Evolutionary conservation across 2,113 vertebrate species (phyloP), one percentile per base, ranked within the genome.

Genomic region (Anhinga anhinga): DNA sequence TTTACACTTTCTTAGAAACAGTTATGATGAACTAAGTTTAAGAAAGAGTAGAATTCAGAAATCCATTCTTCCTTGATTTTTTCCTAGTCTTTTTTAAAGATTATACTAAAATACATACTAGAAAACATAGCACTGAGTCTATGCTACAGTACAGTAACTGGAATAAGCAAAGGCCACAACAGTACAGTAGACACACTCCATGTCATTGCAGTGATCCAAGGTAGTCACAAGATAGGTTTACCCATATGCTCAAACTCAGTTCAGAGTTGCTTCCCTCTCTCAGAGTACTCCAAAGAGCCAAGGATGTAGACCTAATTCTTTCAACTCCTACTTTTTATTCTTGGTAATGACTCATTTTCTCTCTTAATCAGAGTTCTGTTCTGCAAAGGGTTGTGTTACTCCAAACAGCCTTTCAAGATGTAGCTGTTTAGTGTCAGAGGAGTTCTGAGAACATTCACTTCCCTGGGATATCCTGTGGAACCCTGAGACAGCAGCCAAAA

Each of bases 371-470:
- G 27, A 81, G 32, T 50, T 78, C 38, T 88, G 53, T 83, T 93
- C 82, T 83, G 58, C 59, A 78, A 82, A 92, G 86, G 56, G 67
- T 52, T 95, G 76, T 74, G 34, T 61, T 85, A 67, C 84, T 94
- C 52, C 66, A 71, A 94, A 88, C 44, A 86, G 26, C 71, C 80
- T 90, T 95, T 93, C 87, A 97, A 96, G 78, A 92, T 38, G 65
- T 13, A 94, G 70, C 18, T 90, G 79, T 53, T 66, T 40, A 53
- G 59, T 52, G 90, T 88, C 80, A 95, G 65, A 77, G 94, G 58
- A 93, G 63, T 38, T 92, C 67, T 86, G 76, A 95, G 81, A 82
- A 63, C 29, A 73, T 80, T 77, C 61, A 66, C 65, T 97, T 86
- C 81, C 63, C 65, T 82, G 59, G 93, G 93, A 90, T 93, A 77